Conservation (phyloP, 2,888 invertebrate genomes). For the Agrilus cyanescens region DNA sequence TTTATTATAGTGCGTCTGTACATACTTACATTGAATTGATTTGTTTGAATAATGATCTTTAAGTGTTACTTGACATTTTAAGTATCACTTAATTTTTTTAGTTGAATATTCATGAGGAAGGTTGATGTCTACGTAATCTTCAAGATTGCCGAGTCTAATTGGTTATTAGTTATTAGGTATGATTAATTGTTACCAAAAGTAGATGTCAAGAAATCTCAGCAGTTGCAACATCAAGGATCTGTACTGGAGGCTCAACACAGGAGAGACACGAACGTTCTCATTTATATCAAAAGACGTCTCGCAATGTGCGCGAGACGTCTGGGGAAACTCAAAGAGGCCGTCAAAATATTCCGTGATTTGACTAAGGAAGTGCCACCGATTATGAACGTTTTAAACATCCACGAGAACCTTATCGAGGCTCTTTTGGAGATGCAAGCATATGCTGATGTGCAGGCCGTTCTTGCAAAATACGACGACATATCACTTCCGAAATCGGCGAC, state of each 20-base stretch:
- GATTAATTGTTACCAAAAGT: no score
- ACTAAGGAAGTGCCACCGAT: constrained; percentile 94
- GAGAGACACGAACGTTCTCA: constrained; percentile 84
- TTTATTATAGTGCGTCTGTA: no score
- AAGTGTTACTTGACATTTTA: no score
- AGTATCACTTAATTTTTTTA: no score
- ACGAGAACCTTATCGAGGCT: constrained; percentile 93
- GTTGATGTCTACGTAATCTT: no score
- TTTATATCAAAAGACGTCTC: constrained; percentile 84
- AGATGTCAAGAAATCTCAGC: constrained; percentile 68
- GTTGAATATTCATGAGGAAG: no score
- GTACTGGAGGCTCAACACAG: constrained; percentile 67
- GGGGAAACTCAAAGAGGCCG: constrained; percentile 87
- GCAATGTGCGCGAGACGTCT: constrained; percentile 97
- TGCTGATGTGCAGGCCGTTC: constrained; percentile 87
- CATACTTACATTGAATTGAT: no score
- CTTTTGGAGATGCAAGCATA: constrained; percentile 92
- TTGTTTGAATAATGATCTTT: no score
- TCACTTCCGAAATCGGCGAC: constrained; percentile 89
- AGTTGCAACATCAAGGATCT: constrained; percentile 62
- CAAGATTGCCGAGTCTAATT: no score
- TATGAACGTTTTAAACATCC: constrained; percentile 84
- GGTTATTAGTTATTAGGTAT: no score
- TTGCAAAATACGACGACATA: constrained; percentile 90
- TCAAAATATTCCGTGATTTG: constrained; percentile 92